Evolutionary conservation across 2,888 invertebrate species (phyloP), one percentile per base, ranked within the genome.

Genomic region (Melinaea marsaeus): DNA sequence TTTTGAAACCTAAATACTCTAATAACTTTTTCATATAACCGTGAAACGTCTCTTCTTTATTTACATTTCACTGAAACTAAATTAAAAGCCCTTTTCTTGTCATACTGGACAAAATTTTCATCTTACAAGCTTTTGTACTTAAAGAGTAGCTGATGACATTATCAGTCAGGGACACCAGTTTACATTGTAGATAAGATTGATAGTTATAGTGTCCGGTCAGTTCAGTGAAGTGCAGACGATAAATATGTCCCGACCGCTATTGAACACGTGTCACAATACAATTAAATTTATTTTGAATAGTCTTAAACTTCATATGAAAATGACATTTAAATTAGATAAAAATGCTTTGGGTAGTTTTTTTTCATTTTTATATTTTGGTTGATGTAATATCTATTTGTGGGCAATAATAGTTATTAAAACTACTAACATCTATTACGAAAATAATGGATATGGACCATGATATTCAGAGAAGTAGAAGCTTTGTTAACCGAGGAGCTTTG

Each of bases 171-270:
- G 35, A 46, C 73, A 76, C 74, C 72, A 70, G 74, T 74, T 72
- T 74, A 22, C 77, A 78, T 76, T 76, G 75, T 75, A 67, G 68
- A 57, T n/a, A 60, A 72, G 77, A 79, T 79, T 75, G 76, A 79
- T 79, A 66, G 72, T 69, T 64, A 69, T 64, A 71, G 70, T 77
- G 74, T 74, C 71, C 71, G 71, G 74, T 70, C 69, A 72, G 71
- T 70, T 60, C 63, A 55, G 66, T 73, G 73, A 74, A 62, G 66
- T 64, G 65, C 62, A 60, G 57, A 61, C 61, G 64, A 65, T 63
- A 22, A 61, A 65, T 64, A 64, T 56, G 60, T 57, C 46, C 22
- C 51, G 22, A 54, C 45, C 59, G 61, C 46, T 55, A 61, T 63
- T 63, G 55, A 60, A 32, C 57, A 54, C n/a, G 66, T 57, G 66